Conservation (phyloP, 1,140 invertebrate species). For the Dryas iulia region DNA sequence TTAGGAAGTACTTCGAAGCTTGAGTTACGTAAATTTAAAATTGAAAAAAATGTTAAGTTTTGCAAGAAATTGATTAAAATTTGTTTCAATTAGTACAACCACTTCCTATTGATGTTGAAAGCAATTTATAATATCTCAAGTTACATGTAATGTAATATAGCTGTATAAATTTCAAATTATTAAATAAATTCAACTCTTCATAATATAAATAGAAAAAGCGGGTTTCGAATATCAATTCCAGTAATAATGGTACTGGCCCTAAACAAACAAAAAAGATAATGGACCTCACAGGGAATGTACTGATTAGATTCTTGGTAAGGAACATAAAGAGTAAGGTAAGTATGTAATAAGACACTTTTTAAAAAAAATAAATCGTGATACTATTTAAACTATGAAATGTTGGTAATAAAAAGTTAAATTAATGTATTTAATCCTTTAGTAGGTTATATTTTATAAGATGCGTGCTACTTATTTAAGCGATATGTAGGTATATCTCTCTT, state of each 20-base stretch:
- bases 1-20: slow-evolving; percentile 11
- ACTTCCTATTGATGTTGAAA: background rate
- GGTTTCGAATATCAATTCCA: slow-evolving; percentile 22
- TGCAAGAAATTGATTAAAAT: slow-evolving; percentile 2
- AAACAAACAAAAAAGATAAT: slow-evolving; percentile 29
- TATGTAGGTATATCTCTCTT: too few relatives aligned
- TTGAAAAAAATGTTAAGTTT: background rate
- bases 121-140: background rate
- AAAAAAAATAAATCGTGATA: background rate
- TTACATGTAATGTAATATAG: background rate
- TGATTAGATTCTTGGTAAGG: slow-evolving; percentile 23
- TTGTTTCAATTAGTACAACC: background rate
- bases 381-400: too few relatives aligned
- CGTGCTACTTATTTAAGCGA: too few relatives aligned
- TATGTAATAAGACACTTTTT: background rate
- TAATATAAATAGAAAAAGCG: slow-evolving; percentile 17
- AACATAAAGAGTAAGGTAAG: background rate
- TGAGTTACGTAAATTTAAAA: slow-evolving; percentile 18
- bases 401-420: too few relatives aligned
- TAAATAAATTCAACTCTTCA: background rate
- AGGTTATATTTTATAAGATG: too few relatives aligned
- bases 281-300: slow-evolving; percentile 14
- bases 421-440: too few relatives aligned
- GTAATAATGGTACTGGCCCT: slow-evolving; percentile 21
- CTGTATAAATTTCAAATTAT: background rate